These are phyloP conservation scores for Drosophila pectinifera DNA, from an alignment of 1,140 invertebrate genomes.

Conservation along the genomic window DNA sequence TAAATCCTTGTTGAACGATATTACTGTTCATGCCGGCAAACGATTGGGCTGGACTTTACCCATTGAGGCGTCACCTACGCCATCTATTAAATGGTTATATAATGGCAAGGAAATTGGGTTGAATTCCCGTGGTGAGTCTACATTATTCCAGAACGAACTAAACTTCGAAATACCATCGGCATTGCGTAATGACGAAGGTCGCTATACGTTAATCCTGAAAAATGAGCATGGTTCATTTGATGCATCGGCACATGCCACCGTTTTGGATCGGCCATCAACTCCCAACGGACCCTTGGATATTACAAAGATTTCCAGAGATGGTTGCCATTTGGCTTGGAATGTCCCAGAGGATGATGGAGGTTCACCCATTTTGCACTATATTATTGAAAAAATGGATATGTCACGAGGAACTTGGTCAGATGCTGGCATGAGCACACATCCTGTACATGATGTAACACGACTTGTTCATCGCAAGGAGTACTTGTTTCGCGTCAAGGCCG, in stretches of 20 bases:
- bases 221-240: constrained; percentile 93
- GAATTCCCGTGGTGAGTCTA: constrained; percentile 89
- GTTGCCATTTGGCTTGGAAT: constrained; percentile 93
- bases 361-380: constrained; percentile 97
- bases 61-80: constrained; percentile 93
- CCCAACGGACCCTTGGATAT: constrained; percentile 95
- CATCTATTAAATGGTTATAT: constrained; percentile 94
- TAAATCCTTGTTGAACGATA: constrained; percentile 92
- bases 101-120: constrained; percentile 91
- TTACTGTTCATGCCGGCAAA: constrained; percentile 95
- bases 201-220: constrained; percentile 93
- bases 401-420: constrained; percentile 97
- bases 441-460: constrained; percentile 93
- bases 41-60: constrained; percentile 95
- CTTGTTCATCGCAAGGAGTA: constrained; percentile 97
- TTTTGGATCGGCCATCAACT: constrained; percentile 94
- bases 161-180: constrained; percentile 95
- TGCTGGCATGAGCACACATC: constrained; percentile 93
- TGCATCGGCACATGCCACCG: constrained; percentile 94
- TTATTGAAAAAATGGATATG: constrained; percentile 99
- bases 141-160: constrained; percentile 90
- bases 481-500: constrained; percentile 95
- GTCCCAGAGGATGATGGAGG: constrained; percentile 95
- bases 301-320: constrained; percentile 94
- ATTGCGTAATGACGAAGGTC: constrained; percentile 92